Evolutionary conservation across 2,888 invertebrate genomes (phyloP).

Genomic region (Crocallis elinguaria): DNA sequence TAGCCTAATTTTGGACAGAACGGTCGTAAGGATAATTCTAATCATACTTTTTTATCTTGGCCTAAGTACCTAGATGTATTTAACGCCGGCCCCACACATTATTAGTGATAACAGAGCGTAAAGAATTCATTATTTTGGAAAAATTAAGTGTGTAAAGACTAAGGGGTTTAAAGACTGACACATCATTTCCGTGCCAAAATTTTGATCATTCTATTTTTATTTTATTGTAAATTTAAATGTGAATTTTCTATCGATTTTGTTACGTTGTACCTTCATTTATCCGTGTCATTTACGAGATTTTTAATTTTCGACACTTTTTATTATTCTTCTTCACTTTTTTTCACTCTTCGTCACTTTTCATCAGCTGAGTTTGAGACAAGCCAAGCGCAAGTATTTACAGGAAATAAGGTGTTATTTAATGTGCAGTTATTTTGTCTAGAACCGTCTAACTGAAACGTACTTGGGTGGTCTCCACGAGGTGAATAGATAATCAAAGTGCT

Average conservation of each 20-base stretch:
- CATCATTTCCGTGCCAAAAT: no score
- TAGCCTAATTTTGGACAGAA: conserved; percentile 39
- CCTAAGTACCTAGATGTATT: conserved; percentile 32
- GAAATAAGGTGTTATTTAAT: neutral
- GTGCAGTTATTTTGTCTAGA: conserved; percentile 22
- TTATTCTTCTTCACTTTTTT: no score
- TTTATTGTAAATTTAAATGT: no score
- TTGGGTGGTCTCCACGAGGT: conserved; percentile 33
- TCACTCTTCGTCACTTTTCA: neutral
- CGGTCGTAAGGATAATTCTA: conserved; percentile 25
- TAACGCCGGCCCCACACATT: conserved; percentile 35
- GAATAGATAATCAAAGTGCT: conserved; percentile 43
- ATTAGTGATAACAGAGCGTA: conserved; percentile 32
- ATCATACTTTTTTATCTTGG: conserved; percentile 31
- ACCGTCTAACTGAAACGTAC: conserved; percentile 27
- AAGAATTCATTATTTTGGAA: conserved; percentile 16
- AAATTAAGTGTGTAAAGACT: neutral
- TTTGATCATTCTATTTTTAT: no score
- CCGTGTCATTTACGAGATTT: no score
- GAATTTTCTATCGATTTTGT: no score
- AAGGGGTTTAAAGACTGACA: neutral
- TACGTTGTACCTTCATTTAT: no score
- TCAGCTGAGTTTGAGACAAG: neutral
- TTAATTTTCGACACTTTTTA: no score
- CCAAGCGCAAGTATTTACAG: no score